Conservation (phyloP, 1,140 invertebrate species). For the Drosophila miranda region DNA sequence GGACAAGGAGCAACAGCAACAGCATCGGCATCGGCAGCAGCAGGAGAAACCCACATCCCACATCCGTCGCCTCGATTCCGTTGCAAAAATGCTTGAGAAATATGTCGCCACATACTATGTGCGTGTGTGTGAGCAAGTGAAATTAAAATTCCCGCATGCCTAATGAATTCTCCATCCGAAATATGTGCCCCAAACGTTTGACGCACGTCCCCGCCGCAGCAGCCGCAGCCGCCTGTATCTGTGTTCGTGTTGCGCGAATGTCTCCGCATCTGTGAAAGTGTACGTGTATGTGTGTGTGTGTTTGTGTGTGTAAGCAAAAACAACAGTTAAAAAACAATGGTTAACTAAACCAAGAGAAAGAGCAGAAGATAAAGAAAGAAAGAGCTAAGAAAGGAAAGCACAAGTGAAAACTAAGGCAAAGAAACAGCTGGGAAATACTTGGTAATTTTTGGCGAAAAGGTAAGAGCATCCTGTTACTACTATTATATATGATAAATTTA, state of each 20-base stretch:
- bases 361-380: conserved; percentile 15
- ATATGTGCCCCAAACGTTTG: too few species aligned
- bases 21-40: conserved; percentile 30
- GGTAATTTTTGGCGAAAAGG: too few species aligned
- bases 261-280: conserved; percentile 18
- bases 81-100: conserved; percentile 77
- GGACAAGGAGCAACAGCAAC: conserved; percentile 11
- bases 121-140: conserved; percentile 77
- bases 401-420: conserved; percentile 28
- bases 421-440: too few species aligned
- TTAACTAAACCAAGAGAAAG: conserved; percentile 38
- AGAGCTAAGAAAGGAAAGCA: conserved; percentile 24
- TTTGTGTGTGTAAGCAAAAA: conserved; percentile 36
- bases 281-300: conserved; percentile 26
- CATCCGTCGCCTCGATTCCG: conserved; percentile 24
- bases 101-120: conserved; percentile 75
- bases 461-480: too few species aligned
- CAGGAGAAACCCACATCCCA: conserved; percentile 30
- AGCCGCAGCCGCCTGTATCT: background rate
- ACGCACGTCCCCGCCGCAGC: conserved; percentile 22
- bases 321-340: conserved; percentile 51
- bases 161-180: conserved; percentile 64
- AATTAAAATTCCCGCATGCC: conserved; percentile 79
- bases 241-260: background rate
- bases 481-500: too few species aligned